Base-by-base conservation (phyloP, 1,140 invertebrate species). In the Babylonia areolata region DNA sequence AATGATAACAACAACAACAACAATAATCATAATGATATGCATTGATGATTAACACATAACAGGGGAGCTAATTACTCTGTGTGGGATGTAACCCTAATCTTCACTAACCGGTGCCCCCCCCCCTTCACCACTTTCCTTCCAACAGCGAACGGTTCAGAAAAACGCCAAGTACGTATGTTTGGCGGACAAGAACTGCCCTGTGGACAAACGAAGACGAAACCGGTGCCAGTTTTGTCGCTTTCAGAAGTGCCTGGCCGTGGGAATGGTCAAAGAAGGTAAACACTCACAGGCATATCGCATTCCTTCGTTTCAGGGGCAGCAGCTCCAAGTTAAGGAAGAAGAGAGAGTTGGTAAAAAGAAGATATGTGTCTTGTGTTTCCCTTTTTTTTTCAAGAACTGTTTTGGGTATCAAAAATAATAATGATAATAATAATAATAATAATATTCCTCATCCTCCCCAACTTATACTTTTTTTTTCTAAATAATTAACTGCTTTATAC, bases 201-300 rank as follows among this genome's bases (percentile, higher is more conserved):
- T 99, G n/a, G 99, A 99, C 94, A 99, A 99, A 93, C 95, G 99
- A 91, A 96, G 99, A 89, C 95, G 99, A 90, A 99, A 99, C 94
- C 96, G 98, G 86, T 99, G 99, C 92, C 99, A 99, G 94, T 99
- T 99, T 94, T 99, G 99, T 95, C 96, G 99, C 90, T 99, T 99
- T 94, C 98, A 99, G 94, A 99, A 99, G 95, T 99, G 99, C 95
- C 95, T 99, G 54, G 96, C 96, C 42, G 99, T 99, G 33, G 99
- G 99, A 77, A 99, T 99, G 99, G 99, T 99, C 1, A 99, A 99
- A 95, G 96, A 99, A 99, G 95, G 95, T 95, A 90, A 87, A 78
- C 58, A n/a, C 28, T 79, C 69, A 5, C 31, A 42, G 31, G 23
- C 31, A 39, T 80, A 84, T 31, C 81, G 33, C n/a, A 1, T n/a